phyloP scores from a whole-genome alignment of 2,888 invertebrate genomes.

The Latrodectus hesperus region DNA sequence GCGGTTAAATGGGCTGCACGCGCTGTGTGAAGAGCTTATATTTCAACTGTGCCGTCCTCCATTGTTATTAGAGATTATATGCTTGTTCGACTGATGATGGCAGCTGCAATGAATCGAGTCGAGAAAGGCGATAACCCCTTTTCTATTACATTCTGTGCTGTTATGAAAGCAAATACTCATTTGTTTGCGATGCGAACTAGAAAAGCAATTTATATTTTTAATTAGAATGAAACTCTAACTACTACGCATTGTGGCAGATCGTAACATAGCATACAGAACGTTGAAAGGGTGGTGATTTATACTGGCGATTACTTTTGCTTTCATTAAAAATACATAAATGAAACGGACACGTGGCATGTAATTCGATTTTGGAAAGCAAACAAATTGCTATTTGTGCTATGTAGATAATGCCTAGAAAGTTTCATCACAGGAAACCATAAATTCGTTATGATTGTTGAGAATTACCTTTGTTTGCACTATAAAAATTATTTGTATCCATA shows the following conservation, averaged over 20 bases:
- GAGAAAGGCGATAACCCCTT: neutral
- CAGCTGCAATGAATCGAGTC: conserved; percentile 6
- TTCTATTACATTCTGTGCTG: neutral
- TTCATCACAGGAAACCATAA: too few species aligned
- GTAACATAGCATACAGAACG: neutral
- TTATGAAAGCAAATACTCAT: neutral
- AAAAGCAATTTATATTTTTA: conserved; percentile 54
- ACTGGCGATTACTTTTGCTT: conserved; percentile 5
- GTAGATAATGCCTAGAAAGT: too few species aligned
- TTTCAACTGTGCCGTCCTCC: neutral
- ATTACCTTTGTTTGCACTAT: too few species aligned
- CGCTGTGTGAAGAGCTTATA: neutral
- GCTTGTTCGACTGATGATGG: conserved; percentile 4
- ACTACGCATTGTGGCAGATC: neutral
- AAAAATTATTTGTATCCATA: too few species aligned
- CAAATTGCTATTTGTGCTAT: too few species aligned
- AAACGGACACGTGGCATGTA: neutral
- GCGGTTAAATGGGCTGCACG: conserved; percentile 14
- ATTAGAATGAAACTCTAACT: conserved; percentile 21
- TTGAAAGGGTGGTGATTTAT: neutral
- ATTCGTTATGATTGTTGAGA: too few species aligned
- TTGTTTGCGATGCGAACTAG: neutral
- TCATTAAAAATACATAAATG: conserved; percentile 20
- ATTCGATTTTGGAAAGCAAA: too few species aligned
- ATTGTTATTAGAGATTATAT: conserved; percentile 45